Conservation (phyloP, 2,797 vertebrate species). For the Sebastes vulpes region DNA sequence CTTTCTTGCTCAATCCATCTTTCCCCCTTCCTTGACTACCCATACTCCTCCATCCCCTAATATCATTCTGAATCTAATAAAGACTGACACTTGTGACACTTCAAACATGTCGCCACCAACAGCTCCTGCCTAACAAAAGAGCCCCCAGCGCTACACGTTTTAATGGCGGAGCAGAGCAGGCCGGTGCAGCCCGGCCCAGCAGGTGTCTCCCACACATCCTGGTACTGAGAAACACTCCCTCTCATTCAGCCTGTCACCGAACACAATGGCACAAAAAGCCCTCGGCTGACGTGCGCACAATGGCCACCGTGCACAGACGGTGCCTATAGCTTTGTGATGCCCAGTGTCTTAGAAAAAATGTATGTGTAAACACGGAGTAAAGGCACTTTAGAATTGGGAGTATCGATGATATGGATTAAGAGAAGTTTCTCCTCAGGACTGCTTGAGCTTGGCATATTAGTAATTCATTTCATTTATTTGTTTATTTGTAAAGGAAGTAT, state of each 20-base stretch:
- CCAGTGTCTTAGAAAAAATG: slow-evolving; percentile 59
- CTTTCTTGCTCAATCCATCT: slow-evolving; percentile 29
- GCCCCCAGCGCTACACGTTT: slow-evolving; percentile 87
- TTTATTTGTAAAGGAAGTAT: neutral
- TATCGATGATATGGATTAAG: slow-evolving; percentile 24
- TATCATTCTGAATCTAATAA: slow-evolving; percentile 90
- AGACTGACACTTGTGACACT: slow-evolving; percentile 93
- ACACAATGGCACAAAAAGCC: slow-evolving; percentile 90
- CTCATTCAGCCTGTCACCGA: slow-evolving; percentile 93
- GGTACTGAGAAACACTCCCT: slow-evolving; percentile 92
- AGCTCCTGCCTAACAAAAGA: slow-evolving; percentile 90
- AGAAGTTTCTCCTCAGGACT: neutral
- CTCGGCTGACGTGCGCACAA: slow-evolving; percentile 86
- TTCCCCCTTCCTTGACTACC: slow-evolving; percentile 30
- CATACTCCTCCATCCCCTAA: slow-evolving; percentile 61
- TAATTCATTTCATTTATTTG: neutral
- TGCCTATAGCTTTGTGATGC: slow-evolving; percentile 63
- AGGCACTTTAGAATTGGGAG: slow-evolving; percentile 32
- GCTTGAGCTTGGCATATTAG: neutral
- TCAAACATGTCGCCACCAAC: slow-evolving; percentile 92
- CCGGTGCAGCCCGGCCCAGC: slow-evolving; percentile 92
- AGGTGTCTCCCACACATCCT: slow-evolving; percentile 93
- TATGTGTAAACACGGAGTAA: slow-evolving; percentile 66
- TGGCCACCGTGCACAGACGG: slow-evolving; percentile 83
- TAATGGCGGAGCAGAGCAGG: slow-evolving; percentile 88